Evolutionary conservation across 2,113 vertebrate species (phyloP), one percentile per base, ranked within the genome.

Genomic region (Gymnobelideus leadbeateri): DNA sequence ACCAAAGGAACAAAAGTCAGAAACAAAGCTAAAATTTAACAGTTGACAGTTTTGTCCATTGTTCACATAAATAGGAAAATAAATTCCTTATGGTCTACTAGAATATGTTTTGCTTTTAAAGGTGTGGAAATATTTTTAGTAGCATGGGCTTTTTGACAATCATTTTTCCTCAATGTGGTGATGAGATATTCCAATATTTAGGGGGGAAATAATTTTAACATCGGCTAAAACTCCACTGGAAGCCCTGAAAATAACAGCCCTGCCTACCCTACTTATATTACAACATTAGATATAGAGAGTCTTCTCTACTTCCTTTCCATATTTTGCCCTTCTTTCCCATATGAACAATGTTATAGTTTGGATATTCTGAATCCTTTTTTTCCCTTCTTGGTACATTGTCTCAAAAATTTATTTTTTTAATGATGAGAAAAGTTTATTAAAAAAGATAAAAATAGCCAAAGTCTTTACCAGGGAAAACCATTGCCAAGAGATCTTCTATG

Each of bases 1-100:
- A 77, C 0, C 14, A 94, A 57, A 96, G 93, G 94, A 97, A 84
- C 0, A 51, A 16, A 96, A 51, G 57, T 50, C 89, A 8, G 3
- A 96, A 92, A 43, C 37, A 11, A 91, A 43, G 1, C 55, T 25
- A 52, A 37, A 90, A 89, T n/a, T 50, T 90, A 91, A 11, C n/a
- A 84, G n/a, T 8, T 84, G n/a, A 43, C 68, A 43, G 7, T 84
- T 68, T 8, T 43, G 0, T 84, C 43, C n/a, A 43, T 23, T 84
- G n/a, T 43, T 23, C n/a, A 84, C 23, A 84, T 21, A 8, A 84
- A 19, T 3, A 89, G 55, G 24, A 53, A 95, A 96, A 89, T 19
- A 49, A 52, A 61, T 95, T 94, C 8, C 24, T n/a, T n/a, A 0
- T 26, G 50, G 25, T 93, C 0, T 0, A 84, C 54, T 89, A 7